Base-by-base conservation (phyloP, 2,113 vertebrate species). In the Collichthys lucidus region DNA sequence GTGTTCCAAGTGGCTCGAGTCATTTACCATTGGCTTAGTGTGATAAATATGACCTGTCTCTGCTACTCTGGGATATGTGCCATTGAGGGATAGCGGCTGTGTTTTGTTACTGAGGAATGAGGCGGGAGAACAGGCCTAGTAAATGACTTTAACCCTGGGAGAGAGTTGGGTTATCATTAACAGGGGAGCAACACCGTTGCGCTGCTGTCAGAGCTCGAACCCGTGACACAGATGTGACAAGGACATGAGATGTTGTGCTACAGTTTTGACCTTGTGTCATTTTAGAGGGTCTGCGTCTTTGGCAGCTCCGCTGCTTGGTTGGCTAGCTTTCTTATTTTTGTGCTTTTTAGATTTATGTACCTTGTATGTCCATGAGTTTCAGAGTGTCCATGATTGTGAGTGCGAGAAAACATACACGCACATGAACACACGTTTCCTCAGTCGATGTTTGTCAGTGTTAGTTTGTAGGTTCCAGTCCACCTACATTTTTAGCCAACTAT, bases 121-220 rank as follows among this genome's bases (percentile, higher is more conserved):
- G 79, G 75, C 82, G 17, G 73, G 20, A 71, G 77, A 86, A 59
- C 79, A 15, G 68, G 78, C 12, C 47, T 87, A 63, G 74, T 85
- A 85, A 91, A 93, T 90, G 87, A 88, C 83, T 93, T 69, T 70
- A 89, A 82, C 91, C 91, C 87, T 90, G 89, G 59, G 66, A 86
- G 70, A 72, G 83, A 81, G 69, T 17, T 35, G 69, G 85, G 80
- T 86, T 85, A 90, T 90, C 86, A 88, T 86, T 91, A 92, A 90
- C 80, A 20, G 61, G 50, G 79, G 78, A 9, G 16, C 49, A 53
- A 59, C 72, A 64, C 60, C 24, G 67, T 19, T 7, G 52, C 40
- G 2, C 20, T 26, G 81, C 83, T 87, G 85, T 89, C 90, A 80
- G 62, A 79, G 77, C 69, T 63, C 72, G 47, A 76, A 83, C 83